phyloP scores from a whole-genome alignment of 2,888 invertebrate genomes.

The Euphydryas editha region DNA sequence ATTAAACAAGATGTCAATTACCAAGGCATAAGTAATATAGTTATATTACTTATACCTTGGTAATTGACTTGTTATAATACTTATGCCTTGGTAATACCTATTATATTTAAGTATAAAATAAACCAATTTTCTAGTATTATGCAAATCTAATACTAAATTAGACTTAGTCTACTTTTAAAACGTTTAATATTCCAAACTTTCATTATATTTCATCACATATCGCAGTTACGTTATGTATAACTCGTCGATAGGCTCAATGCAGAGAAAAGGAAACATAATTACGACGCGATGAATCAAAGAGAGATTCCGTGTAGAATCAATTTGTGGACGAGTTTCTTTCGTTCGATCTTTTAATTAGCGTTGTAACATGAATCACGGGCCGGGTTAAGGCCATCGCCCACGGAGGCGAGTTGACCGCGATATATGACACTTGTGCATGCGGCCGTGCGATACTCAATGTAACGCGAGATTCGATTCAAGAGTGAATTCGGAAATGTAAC shows the following conservation, averaged over 20 bases:
- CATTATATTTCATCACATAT: conserved; percentile 16
- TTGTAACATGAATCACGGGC: conserved; percentile 26
- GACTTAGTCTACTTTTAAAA: too few relatives aligned
- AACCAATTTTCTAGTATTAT: too few relatives aligned
- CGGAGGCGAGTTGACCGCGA: conserved; percentile 23
- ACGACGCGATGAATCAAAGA: conserved; percentile 31
- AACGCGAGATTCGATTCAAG: conserved; percentile 7
- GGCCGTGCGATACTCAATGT: conserved; percentile 18
- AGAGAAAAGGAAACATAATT: conserved; percentile 24
- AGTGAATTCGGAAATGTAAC: conserved; percentile 12
- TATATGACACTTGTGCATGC: conserved; percentile 25
- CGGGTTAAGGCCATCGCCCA: conserved; percentile 30
- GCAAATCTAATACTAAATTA: too few relatives aligned
- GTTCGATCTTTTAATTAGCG: conserved; percentile 35
- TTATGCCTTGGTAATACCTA: too few relatives aligned
- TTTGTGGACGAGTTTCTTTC: conserved; percentile 34
- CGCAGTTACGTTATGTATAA: conserved; percentile 7
- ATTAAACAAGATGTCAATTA: too few relatives aligned
- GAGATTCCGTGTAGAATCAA: conserved; percentile 35
- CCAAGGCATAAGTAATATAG: too few relatives aligned
- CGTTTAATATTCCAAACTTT: neutral
- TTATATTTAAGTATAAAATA: too few relatives aligned
- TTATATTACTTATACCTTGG: too few relatives aligned
- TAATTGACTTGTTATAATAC: too few relatives aligned
- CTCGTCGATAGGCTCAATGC: conserved; percentile 4